These are phyloP conservation scores for Heliconius congener DNA, from an alignment of 1,140 invertebrate genomes.

Conservation along the genomic window DNA sequence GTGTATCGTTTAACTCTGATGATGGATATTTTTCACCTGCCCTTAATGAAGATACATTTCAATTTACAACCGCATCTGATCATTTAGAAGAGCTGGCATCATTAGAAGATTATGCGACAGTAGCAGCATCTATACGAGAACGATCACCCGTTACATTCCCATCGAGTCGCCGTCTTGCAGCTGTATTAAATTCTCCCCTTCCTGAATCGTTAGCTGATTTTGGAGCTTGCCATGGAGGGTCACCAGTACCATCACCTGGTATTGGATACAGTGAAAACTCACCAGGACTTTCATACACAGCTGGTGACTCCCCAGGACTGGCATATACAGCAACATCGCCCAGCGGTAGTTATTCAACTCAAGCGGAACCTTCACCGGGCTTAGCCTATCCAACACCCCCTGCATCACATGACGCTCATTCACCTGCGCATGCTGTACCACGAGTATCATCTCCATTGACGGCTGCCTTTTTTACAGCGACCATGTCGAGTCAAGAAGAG, in stretches of 20 bases:
- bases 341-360: conserved; percentile 76
- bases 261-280: conserved; percentile 68
- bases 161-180: conserved; percentile 87
- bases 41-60: conserved; percentile 90
- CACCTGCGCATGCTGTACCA: conserved; percentile 79
- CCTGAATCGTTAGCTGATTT: conserved; percentile 91
- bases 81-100: conserved; percentile 86
- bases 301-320: conserved; percentile 68
- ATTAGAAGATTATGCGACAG: conserved; percentile 84
- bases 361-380: conserved; percentile 87
- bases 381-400: conserved; percentile 92
- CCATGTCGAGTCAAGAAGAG: conserved; percentile 91
- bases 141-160: conserved; percentile 84
- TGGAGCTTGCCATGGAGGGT: conserved; percentile 86
- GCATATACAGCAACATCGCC: conserved; percentile 80
- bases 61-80: conserved; percentile 85
- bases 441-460: conserved; percentile 84
- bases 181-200: conserved; percentile 87
- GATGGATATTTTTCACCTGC: conserved; percentile 88
- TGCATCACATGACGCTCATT: conserved; percentile 90
- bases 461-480: conserved; percentile 92
- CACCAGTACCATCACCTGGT: conserved; percentile 79
- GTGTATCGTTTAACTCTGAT: conserved; percentile 84
- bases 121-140: conserved; percentile 81
- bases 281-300: conserved; percentile 68